phyloP scores from a whole-genome alignment of 2,113 vertebrate species.

The Alces alces region DNA sequence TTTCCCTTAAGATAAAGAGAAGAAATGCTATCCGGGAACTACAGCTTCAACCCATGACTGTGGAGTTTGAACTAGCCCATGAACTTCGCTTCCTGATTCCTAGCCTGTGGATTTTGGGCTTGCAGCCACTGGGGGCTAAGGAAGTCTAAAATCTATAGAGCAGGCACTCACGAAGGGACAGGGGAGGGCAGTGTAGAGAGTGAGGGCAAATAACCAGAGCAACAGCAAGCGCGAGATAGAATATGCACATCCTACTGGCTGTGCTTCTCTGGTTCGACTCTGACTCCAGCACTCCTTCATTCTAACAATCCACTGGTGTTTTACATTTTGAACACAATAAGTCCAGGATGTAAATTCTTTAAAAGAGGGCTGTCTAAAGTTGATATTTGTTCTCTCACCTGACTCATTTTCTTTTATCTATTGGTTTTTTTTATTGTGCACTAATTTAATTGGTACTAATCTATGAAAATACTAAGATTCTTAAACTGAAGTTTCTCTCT shows the following conservation, averaged over 20 bases:
- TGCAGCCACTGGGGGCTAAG: background rate
- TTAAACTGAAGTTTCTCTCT: background rate
- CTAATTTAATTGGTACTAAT: background rate
- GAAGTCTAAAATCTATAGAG: background rate
- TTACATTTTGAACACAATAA: background rate
- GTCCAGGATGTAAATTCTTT: background rate
- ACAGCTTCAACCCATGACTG: background rate
- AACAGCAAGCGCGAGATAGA: background rate
- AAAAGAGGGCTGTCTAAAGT: background rate
- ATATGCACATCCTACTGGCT: background rate
- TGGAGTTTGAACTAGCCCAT: background rate
- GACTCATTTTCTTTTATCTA: background rate
- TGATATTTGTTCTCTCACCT: background rate
- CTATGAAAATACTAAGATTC: background rate
- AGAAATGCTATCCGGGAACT: background rate
- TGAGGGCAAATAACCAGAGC: background rate
- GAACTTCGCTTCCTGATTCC: background rate
- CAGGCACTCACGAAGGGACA: background rate
- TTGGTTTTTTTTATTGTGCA: background rate
- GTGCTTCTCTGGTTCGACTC: background rate
- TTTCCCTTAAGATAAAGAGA: background rate
- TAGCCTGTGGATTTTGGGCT: background rate
- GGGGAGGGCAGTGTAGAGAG: background rate
- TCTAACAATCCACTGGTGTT: background rate
- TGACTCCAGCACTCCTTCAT: background rate